phyloP scores from a whole-genome alignment of 2,113 vertebrate species.

The Urocolius indicus region DNA sequence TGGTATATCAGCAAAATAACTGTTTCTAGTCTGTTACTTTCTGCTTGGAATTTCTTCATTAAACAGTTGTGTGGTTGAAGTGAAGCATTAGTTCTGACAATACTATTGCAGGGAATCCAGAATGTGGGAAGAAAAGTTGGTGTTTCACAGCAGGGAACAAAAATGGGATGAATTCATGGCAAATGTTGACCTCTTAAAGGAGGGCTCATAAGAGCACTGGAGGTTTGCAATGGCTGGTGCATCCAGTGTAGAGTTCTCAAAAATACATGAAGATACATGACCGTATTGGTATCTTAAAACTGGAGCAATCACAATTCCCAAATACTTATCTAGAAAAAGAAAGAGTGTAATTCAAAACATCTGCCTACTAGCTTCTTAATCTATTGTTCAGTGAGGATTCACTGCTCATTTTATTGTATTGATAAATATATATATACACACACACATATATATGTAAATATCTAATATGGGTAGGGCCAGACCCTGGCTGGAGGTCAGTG shows the following conservation, averaged over 20 bases:
- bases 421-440: background rate
- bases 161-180: background rate
- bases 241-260: background rate
- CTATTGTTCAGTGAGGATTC: background rate
- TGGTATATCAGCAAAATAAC: background rate
- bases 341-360: background rate
- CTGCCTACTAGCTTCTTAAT: background rate
- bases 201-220: accelerated
- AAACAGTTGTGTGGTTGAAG: background rate
- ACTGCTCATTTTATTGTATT: background rate
- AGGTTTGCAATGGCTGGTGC: background rate
- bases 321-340: background rate
- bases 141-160: background rate
- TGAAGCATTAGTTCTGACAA: background rate
- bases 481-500: background rate
- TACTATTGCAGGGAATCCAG: background rate
- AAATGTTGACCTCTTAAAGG: background rate
- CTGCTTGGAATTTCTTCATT: background rate
- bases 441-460: background rate
- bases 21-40: background rate
- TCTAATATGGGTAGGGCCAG: accelerated
- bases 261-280: background rate
- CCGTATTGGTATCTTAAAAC: background rate
- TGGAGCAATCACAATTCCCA: background rate
- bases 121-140: background rate